Conservation (phyloP, 2,888 invertebrate species). For the Scaptomyza flava region DNA sequence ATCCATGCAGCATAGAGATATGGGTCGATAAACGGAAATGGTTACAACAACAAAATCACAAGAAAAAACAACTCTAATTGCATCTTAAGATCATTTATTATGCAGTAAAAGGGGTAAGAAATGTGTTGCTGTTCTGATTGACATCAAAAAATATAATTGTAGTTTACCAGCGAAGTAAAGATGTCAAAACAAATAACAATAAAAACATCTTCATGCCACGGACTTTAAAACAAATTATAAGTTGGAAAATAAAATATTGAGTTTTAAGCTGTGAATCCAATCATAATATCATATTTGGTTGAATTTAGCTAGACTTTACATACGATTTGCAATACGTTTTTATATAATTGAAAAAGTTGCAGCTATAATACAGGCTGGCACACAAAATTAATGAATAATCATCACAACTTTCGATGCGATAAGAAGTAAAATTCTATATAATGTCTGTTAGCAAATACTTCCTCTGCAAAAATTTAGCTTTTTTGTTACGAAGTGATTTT, state of each 20-base stretch:
- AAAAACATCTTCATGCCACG: neutral
- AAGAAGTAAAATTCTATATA: neutral
- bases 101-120: neutral
- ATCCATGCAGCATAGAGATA: constrained; percentile 31
- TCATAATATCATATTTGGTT: too few relatives aligned
- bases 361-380: too few relatives aligned
- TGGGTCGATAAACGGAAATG: constrained; percentile 50
- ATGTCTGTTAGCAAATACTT: constrained; percentile 16
- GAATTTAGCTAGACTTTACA: neutral
- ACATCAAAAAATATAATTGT: neutral
- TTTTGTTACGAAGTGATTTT: constrained; percentile 30
- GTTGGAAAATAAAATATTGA: too few relatives aligned
- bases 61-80: constrained; percentile 22
- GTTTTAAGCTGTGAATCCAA: too few relatives aligned
- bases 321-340: neutral
- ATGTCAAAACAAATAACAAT: neutral
- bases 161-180: neutral
- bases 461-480: neutral
- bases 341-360: too few relatives aligned
- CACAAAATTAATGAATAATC: too few relatives aligned
- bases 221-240: neutral
- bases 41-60: constrained; percentile 13
- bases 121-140: neutral
- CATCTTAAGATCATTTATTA: constrained; percentile 5
- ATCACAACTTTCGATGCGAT: neutral